phyloP scores from a whole-genome alignment of 1,140 invertebrate species.

The Drosophila parvula region DNA sequence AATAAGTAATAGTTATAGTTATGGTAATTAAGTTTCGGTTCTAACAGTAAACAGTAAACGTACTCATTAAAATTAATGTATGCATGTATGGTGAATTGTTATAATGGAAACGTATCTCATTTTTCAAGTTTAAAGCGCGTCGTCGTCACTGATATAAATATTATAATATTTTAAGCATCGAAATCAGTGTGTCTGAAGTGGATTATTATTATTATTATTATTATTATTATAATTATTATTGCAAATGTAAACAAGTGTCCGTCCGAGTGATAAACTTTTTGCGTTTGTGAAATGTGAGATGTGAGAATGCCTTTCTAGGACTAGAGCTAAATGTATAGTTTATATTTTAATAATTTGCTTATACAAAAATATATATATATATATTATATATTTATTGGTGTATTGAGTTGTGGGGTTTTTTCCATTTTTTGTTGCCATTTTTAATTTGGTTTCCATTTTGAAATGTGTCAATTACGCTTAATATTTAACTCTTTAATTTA shows the following conservation, averaged over 20 bases:
- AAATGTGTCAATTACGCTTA: slow-evolving; percentile 67
- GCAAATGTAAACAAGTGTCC: slow-evolving; percentile 75
- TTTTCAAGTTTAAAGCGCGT: slow-evolving; percentile 57
- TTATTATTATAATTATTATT: slow-evolving; percentile 47
- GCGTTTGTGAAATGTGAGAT: slow-evolving; percentile 37
- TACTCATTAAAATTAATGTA: slow-evolving; percentile 62
- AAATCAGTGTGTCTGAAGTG: slow-evolving; percentile 55
- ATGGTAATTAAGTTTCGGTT: slow-evolving; percentile 59
- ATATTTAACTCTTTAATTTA: slow-evolving; percentile 30
- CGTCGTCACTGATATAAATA: slow-evolving; percentile 50
- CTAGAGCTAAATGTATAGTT: slow-evolving; percentile 66
- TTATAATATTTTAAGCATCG: slow-evolving; percentile 41
- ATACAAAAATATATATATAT: slow-evolving; percentile 70
- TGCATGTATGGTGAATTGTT: slow-evolving; percentile 61
- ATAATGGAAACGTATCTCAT: slow-evolving; percentile 66
- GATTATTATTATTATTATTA: slow-evolving; percentile 28
- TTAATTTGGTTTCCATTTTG: slow-evolving; percentile 41
- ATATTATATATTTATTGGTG: slow-evolving; percentile 44
- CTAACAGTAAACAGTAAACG: slow-evolving; percentile 55
- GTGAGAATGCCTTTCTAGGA: slow-evolving; percentile 46
- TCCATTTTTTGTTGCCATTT: slow-evolving; percentile 36
- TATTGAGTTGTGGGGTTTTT: slow-evolving; percentile 29
- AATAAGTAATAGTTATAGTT: slow-evolving; percentile 75
- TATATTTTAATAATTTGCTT: slow-evolving; percentile 54
- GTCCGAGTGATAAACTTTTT: slow-evolving; percentile 49